Evolutionary conservation across 2,113 vertebrate species (phyloP).

Genomic region (Ailuropoda melanoleuca): DNA sequence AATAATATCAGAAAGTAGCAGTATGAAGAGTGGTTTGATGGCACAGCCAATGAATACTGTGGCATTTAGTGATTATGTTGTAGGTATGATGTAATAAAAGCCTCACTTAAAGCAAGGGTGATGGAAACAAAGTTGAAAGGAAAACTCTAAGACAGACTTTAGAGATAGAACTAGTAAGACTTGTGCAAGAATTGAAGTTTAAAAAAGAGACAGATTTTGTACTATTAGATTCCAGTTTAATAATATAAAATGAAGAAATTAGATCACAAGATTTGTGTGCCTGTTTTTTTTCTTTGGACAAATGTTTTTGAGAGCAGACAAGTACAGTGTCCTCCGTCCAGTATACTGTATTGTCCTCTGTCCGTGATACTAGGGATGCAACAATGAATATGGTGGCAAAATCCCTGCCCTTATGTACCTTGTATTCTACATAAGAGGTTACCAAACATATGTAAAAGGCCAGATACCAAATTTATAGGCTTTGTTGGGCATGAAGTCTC

Average conservation of each 20-base stretch:
- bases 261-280: neutral
- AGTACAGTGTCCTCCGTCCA: neutral
- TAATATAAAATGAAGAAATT: neutral
- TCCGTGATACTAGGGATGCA: accelerated
- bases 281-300: neutral
- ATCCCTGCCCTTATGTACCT: neutral
- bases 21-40: too few species aligned
- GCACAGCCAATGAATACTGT: neutral
- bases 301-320: neutral
- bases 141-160: neutral
- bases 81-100: neutral
- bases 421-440: neutral
- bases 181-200: neutral
- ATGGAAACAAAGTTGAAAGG: neutral
- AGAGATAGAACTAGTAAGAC: neutral
- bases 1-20: neutral
- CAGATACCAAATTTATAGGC: neutral
- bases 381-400: neutral
- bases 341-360: neutral
- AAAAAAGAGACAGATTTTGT: neutral
- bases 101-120: neutral
- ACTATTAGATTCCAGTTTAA: neutral
- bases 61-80: neutral
- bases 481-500: neutral
- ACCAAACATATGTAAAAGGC: neutral